Base-by-base conservation (phyloP, 2,113 vertebrate genomes). In the Poeciliopsis occidentalis region DNA sequence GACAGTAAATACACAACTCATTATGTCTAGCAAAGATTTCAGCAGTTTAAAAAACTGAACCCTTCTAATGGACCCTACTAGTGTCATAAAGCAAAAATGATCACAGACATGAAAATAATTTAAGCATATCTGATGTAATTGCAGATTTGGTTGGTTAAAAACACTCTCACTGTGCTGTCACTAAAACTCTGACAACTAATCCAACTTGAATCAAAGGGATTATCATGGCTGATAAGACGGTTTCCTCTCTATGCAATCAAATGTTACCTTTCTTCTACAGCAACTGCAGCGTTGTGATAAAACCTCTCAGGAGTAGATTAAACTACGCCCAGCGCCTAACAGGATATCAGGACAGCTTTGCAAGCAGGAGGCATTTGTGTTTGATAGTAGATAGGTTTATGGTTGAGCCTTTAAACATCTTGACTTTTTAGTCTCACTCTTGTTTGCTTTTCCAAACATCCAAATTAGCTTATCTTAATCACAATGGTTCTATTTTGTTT, bases 291-390 rank as follows among this genome's bases (percentile, higher is more conserved):
- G 80, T 76, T 60, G 64, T 26, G 39, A 75, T 76, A 75, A 83
- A 76, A 72, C 39, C 80, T 80, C 69, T 84, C 83, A 67, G 69
- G 65, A 78, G 84, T 64, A 67, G 44, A 75, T 39, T 27, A 73
- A 85, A 78, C 73, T 74, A 74, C 61, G 64, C 60, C 47, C 30
- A 26, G 77, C 80, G 79, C 73, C 78, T 79, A 80, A 79, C 67
- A 80, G 57, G 77, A 64, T 80, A 66, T 73, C 82, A 80, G 76
- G 72, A 81, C 7, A 30, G 64, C 41, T 71, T 64, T 76, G 19
- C 17, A 30, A 61, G 10, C 8, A 17, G 47, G 26, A 4, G 71
- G 12, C 13, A 13, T 62, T 62, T 62, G 60, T 31, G 27, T 30
- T 12, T 19, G 60, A 60, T 24, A 27, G 62, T 67, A 26, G 41